These are phyloP conservation scores for Clinocottus analis DNA, from an alignment of 2,113 vertebrate species.

Conservation along the genomic window DNA sequence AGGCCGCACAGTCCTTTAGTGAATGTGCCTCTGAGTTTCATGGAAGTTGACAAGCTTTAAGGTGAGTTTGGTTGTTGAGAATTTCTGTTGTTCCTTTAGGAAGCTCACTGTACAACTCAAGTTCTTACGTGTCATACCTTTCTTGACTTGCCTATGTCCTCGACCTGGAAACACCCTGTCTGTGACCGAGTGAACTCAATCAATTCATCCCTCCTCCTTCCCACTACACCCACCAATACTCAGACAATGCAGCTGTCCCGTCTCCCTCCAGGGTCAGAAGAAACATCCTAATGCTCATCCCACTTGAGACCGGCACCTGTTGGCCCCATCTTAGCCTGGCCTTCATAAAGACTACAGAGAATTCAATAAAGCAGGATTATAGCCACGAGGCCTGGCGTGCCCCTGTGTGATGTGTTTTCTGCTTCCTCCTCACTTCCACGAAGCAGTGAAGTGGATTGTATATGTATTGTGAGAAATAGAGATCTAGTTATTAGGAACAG, in stretches of 20 bases:
- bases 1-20: background rate
- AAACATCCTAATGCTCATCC: constrained; percentile 70
- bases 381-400: constrained; percentile 52
- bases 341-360: constrained; percentile 74
- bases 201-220: constrained; percentile 10
- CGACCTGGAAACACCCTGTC: constrained; percentile 59
- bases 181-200: constrained; percentile 52
- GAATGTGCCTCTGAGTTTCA: background rate
- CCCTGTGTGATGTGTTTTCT: constrained; percentile 16
- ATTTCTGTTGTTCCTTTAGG: background rate
- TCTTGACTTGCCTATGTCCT: constrained; percentile 12
- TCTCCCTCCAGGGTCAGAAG: constrained; percentile 73
- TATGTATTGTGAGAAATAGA: background rate
- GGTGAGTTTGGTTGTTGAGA: background rate
- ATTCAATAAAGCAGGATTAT: constrained; percentile 82
- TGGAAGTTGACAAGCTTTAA: background rate
- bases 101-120: background rate
- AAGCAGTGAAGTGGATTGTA: background rate
- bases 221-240: constrained; percentile 14
- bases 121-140: background rate
- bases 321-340: constrained; percentile 62
- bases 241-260: constrained; percentile 77
- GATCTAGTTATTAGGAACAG: background rate
- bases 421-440: background rate
- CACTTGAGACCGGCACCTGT: constrained; percentile 77